Percentiles rank a stretch among this genome's conserved stretches.
These are phyloP conservation scores for Eristalis intricaria DNA, from an alignment of 2,888 invertebrate species.

Conservation along the genomic window DNA sequence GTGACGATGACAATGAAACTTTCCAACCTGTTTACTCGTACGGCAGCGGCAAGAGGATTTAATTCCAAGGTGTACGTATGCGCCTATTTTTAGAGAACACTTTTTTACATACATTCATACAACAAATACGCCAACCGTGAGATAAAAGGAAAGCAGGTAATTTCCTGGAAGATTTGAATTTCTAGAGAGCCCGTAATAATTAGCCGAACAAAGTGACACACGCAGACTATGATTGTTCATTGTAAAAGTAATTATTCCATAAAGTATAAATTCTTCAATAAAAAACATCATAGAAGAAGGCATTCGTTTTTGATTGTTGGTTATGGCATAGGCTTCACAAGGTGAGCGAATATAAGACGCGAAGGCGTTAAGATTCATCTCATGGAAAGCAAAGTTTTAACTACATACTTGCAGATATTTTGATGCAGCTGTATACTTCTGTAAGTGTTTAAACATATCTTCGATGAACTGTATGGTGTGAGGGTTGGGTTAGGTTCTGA, in stretches of 20 bases:
- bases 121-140: neutral
- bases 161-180: constrained; percentile 41
- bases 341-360: too few species aligned
- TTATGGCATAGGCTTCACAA: too few species aligned
- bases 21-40: constrained; percentile 80
- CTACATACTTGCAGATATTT: too few species aligned
- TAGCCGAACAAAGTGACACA: constrained; percentile 53
- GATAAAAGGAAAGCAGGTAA: constrained; percentile 18
- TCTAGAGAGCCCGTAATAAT: constrained; percentile 43
- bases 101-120: constrained; percentile 21
- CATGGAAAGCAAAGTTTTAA: too few species aligned
- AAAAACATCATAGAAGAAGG: constrained; percentile 61
- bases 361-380: too few species aligned
- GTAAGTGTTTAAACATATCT: too few species aligned
- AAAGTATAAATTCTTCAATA: constrained; percentile 60
- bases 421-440: too few species aligned
- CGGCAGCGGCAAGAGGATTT: constrained; percentile 67
- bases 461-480: too few species aligned
- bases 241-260: constrained; percentile 56
- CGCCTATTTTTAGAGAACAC: constrained; percentile 31
- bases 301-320: neutral
- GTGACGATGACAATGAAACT: constrained; percentile 80
- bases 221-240: constrained; percentile 51
- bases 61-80: constrained; percentile 12
- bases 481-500: too few species aligned